A percentile compares a stretch with the other conserved stretches of the same genome.
phyloP scores from a whole-genome alignment of 1,140 invertebrate genomes.

The Zophobas morio region DNA sequence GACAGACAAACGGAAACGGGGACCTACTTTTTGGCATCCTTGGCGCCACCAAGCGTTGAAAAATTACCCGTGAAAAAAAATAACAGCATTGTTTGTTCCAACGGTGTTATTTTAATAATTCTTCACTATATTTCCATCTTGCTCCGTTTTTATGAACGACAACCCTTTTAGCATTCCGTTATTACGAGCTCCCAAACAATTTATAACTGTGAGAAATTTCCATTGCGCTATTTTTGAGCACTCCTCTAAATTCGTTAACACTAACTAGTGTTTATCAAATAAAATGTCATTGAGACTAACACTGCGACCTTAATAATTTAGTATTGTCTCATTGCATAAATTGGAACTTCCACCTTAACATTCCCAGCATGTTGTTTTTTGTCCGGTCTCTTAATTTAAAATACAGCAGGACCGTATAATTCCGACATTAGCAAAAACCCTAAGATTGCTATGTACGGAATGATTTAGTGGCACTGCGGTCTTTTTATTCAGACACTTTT shows the following conservation, averaged over 20 bases:
- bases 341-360: conserved; percentile 22
- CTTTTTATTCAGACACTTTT: not conserved
- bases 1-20: too few species aligned
- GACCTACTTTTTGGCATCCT: too few species aligned
- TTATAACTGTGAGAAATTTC: not conserved
- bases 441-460: conserved; percentile 8
- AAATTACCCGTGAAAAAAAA: too few species aligned
- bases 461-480: not conserved
- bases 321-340: conserved; percentile 27
- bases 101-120: too few species aligned
- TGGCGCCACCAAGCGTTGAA: too few species aligned
- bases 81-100: too few species aligned
- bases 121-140: too few species aligned
- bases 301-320: conserved; percentile 14
- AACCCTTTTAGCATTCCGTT: too few species aligned
- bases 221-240: too few species aligned
- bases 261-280: conserved; percentile 17
- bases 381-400: conserved; percentile 22
- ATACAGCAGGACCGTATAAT: not conserved
- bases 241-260: too few species aligned
- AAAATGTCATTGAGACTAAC: conserved; percentile 26
- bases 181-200: too few species aligned
- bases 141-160: too few species aligned
- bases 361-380: not conserved
- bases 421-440: not conserved